phyloP scores from a whole-genome alignment of 2,888 invertebrate species.

The Drosophila cracens region DNA sequence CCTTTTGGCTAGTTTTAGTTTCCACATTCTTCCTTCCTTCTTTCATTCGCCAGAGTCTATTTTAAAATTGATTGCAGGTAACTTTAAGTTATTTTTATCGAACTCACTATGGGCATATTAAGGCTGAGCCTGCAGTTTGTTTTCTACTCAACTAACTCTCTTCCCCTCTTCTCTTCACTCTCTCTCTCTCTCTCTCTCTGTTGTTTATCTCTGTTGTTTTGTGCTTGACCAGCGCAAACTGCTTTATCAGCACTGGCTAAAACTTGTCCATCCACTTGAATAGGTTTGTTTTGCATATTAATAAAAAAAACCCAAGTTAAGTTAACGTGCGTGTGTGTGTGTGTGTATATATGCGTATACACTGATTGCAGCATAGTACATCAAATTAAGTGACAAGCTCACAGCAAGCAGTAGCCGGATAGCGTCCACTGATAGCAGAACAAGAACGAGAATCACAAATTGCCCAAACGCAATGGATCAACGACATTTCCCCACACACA shows the following conservation, averaged over 20 bases:
- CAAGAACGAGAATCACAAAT: conserved; percentile 39
- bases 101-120: conserved; percentile 37
- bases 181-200: conserved; percentile 12
- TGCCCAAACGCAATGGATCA: conserved; percentile 49
- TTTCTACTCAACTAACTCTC: conserved; percentile 41
- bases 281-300: conserved; percentile 72
- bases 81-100: conserved; percentile 60
- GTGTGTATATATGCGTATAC: conserved; percentile 22
- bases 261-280: conserved; percentile 69
- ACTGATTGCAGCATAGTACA: conserved; percentile 66
- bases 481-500: conserved; percentile 41
- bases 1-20: conserved; percentile 47
- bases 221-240: conserved; percentile 61
- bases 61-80: conserved; percentile 51
- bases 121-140: conserved; percentile 35
- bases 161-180: conserved; percentile 5
- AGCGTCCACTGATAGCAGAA: conserved; percentile 66
- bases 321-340: background rate
- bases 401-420: conserved; percentile 55
- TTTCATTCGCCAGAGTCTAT: conserved; percentile 32
- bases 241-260: conserved; percentile 64
- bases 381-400: conserved; percentile 63
- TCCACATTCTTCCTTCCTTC: conserved; percentile 29
- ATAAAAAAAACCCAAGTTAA: conserved; percentile 36
- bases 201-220: conserved; percentile 21